Evolutionary conservation across 2,888 invertebrate species (phyloP), one percentile per base, ranked within the genome.

Genomic region (Desoria tigrina): DNA sequence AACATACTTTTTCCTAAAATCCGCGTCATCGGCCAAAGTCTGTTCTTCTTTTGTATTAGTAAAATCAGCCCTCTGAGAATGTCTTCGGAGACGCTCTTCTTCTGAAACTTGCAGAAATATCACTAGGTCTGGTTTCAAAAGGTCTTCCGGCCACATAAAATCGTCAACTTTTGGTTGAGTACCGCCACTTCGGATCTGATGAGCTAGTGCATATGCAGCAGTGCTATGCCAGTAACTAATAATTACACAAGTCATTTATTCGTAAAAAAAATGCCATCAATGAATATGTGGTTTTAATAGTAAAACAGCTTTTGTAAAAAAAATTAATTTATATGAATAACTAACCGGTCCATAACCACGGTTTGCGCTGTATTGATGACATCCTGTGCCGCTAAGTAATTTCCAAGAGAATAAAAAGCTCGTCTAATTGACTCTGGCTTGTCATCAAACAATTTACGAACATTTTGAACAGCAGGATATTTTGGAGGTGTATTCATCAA

Each of bases 181-280:
- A 14, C 42, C 49, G 7, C 56, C 66, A 14, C n/a, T 53, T 28
- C 66, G 73, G 7, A 68, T 18, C 23, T 79, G 74, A 75, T 81
- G 79, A 1, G 81, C 81, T 49, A 82, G 63, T 1, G 80, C 80
- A 76, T 79, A 82, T 1, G 82, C 81, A 23, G 79, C 78, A 4
- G 83, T 82, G 16, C 82, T 82, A 77, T 83, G 82, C 82, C 82
- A 83, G 74, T 78, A 83, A 72, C 82, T 80, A 45, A 6, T 18
- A 45, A 45, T 4, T 32, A 32, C 11, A 11, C 32, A 45, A 45
- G 21, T 45, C 21, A 45, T 11, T 45, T 45, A n/a, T 6, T 11
- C 21, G 45, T 9, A 18, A 45, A 21, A 39, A 16, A 11, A 39
- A 39, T 16, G 9, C 9, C 39, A 11, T 16, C 39, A 16, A n/a